These are phyloP conservation scores for Drosophila tsacasi DNA, from an alignment of 1,140 invertebrate genomes.

Conservation along the genomic window DNA sequence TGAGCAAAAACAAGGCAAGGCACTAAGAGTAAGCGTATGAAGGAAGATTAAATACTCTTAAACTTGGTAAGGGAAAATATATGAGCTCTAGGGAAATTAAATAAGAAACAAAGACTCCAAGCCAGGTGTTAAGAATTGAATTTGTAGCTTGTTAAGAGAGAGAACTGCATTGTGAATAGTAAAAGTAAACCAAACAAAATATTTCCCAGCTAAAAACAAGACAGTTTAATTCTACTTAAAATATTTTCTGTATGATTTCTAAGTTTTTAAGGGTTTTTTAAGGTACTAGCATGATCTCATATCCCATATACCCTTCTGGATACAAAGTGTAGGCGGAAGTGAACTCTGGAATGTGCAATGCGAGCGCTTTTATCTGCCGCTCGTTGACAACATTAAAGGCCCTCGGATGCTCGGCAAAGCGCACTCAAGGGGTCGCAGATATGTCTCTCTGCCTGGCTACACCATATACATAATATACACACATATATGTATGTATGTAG, in stretches of 20 bases:
- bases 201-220: too few species aligned
- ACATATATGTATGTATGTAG: too few species aligned
- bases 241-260: neutral
- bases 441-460: conserved; percentile 25
- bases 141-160: too few species aligned
- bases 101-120: too few species aligned
- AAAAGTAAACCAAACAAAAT: neutral
- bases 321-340: conserved; percentile 54
- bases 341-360: conserved; percentile 63
- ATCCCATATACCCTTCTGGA: neutral
- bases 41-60: neutral
- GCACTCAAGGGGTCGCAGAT: conserved; percentile 53
- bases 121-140: too few species aligned
- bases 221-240: too few species aligned
- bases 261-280: neutral
- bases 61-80: neutral
- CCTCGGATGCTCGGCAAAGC: conserved; percentile 52
- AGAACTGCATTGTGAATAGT: neutral
- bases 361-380: conserved; percentile 66
- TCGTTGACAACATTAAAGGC: conserved; percentile 67
- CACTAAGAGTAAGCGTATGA: neutral
- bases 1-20: conserved; percentile 9
- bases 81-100: neutral
- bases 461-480: conserved; percentile 6
- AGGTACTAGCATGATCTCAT: too few species aligned